Evolutionary conservation across 2,113 vertebrate species (phyloP).

Genomic region (Lepus timidus): DNA sequence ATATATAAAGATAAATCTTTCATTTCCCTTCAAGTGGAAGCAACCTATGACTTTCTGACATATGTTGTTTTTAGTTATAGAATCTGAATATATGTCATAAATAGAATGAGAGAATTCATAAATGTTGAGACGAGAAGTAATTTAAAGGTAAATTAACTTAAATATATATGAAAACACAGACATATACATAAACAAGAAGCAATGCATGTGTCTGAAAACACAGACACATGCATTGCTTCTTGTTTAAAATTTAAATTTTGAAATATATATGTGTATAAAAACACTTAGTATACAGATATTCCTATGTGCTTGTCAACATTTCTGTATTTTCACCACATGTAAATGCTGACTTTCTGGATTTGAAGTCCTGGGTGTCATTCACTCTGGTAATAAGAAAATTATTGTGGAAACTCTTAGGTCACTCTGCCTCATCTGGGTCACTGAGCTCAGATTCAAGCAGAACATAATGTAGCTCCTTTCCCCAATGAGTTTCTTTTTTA

Average conservation of each 20-base stretch:
- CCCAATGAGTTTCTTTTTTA: conserved; percentile 58
- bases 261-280: background rate
- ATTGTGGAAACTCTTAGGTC: conserved; percentile 49
- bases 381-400: conserved; percentile 29
- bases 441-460: conserved; percentile 59
- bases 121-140: background rate
- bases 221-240: background rate
- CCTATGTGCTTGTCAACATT: background rate
- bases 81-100: background rate
- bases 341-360: conserved; percentile 43
- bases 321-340: conserved; percentile 5
- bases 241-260: conserved; percentile 31
- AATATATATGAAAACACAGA: background rate
- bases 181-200: background rate
- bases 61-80: background rate
- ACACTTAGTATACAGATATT: background rate
- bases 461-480: conserved; percentile 59
- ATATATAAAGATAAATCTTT: background rate
- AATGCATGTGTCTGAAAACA: too few species aligned
- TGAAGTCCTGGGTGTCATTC: conserved; percentile 22
- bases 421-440: conserved; percentile 70
- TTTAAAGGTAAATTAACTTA: background rate
- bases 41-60: background rate
- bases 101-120: background rate
- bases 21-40: conserved; percentile 32